Base-by-base conservation (phyloP, 2,888 invertebrate species). In the Hemistola chrysoprasaria region DNA sequence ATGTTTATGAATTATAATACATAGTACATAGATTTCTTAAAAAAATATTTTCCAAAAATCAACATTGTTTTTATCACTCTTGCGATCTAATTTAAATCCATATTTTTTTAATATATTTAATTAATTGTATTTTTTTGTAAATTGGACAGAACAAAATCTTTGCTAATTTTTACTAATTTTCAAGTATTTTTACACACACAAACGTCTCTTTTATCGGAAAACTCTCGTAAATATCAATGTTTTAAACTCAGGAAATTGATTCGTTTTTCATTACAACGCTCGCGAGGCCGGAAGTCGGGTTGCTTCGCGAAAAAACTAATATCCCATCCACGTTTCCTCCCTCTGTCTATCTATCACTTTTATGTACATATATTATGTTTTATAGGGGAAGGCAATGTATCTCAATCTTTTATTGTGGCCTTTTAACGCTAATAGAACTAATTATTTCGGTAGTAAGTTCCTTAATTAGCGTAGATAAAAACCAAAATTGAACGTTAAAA, bases 221-320 rank as follows among this genome's bases (percentile, higher is more conserved):
- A 16, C 16, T 16, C 3, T 16, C 28, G 40, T 46, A 53, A 56
- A 48, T 45, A 55, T 46, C 41, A 59, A 62, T 62, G 57, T 65
- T 59, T 50, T 50, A 57, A 53, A 53, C 26, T 42, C 46, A 61
- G 82, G 83, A 84, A 79, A 84, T 83, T 73, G 75, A 62, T 74
- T 80, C 75, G 72, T 82, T 84, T 83, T 81, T 76, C 81, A 74
- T 76, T 63, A 78, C 73, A 78, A 83, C 80, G 75, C 83, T 59
- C 63, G 64, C 70, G 56, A 64, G 61, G 68, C 55, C 73, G 78
- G 77, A 77, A 63, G 71, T 64, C 54, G 69, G 68, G 73, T 71
- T 70, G 73, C 72, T 70, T 71, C 65, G 70, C 68, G 73, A 78
- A 78, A 78, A 84, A 85, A 83, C 81, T 84, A 84, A 83, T 83